These are phyloP conservation scores for Catocala nupta DNA, from an alignment of 2,888 invertebrate genomes.

Conservation along the genomic window DNA sequence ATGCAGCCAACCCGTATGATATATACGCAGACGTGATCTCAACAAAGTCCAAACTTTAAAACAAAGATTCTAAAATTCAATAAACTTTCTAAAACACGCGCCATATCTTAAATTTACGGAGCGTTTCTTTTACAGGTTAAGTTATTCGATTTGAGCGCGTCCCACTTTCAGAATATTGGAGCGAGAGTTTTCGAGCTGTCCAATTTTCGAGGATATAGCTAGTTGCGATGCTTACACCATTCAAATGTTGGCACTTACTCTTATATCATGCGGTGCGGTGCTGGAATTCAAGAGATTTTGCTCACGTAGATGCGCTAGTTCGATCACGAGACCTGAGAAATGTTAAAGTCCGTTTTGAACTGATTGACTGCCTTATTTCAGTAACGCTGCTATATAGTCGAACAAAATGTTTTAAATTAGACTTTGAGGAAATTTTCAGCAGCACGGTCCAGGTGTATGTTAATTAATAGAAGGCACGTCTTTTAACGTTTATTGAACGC, in stretches of 20 bases:
- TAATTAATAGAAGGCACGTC: no score
- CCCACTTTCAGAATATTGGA: slow-evolving; percentile 41
- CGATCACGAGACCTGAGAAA: no score
- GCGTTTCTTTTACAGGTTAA: slow-evolving; percentile 27
- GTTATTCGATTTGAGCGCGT: slow-evolving; percentile 40
- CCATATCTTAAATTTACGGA: slow-evolving; percentile 25
- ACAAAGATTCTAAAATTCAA: slow-evolving; percentile 24
- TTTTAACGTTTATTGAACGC: no score
- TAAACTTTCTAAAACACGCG: slow-evolving; percentile 26
- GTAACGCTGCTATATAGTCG: no score
- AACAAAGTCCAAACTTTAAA: neutral
- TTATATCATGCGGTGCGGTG: neutral
- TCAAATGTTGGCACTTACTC: slow-evolving; percentile 24
- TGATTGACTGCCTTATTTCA: no score
- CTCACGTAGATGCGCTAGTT: no score
- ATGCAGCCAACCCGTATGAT: no score
- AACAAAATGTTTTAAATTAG: no score
- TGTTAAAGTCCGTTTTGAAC: no score
- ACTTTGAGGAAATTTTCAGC: no score
- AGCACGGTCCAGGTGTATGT: no score
- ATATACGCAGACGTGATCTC: neutral
- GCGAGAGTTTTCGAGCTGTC: slow-evolving; percentile 36
- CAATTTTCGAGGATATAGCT: slow-evolving; percentile 37
- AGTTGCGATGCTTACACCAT: slow-evolving; percentile 10
- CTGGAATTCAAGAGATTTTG: neutral